Evolutionary conservation across 2,797 vertebrate species (phyloP).

Genomic region (Hypotaenidia philippensis): DNA sequence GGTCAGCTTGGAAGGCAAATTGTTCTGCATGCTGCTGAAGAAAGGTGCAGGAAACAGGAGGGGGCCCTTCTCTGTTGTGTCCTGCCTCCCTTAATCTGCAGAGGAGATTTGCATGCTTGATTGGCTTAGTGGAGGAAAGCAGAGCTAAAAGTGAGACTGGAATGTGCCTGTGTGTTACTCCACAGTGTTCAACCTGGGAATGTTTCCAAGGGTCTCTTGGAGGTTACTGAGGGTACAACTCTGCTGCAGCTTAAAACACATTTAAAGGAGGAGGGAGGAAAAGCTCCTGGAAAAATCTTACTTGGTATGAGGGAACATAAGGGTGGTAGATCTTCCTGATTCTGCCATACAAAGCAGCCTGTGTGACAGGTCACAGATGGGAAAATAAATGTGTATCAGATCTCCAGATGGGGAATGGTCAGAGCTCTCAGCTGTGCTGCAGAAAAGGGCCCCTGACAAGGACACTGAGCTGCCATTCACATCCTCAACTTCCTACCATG

Average conservation of each 20-base stretch:
- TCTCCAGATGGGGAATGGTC: not conserved
- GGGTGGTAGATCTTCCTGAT: not conserved
- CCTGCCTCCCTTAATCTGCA: not conserved
- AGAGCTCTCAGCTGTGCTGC: not conserved
- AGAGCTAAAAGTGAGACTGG: not conserved
- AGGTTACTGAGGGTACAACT: not conserved
- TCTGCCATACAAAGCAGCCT: not conserved
- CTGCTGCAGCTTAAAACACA: not conserved
- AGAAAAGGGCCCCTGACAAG: not conserved
- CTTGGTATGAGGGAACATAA: not conserved
- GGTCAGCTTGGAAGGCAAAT: not conserved
- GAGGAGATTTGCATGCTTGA: not conserved
- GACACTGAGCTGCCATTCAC: not conserved
- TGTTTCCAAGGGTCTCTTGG: not conserved
- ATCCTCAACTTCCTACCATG: not conserved
- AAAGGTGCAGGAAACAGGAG: not conserved
- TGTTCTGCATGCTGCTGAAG: not conserved
- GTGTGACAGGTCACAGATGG: not conserved
- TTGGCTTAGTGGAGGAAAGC: constrained; percentile 9
- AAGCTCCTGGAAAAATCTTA: not conserved
- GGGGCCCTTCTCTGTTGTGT: not conserved
- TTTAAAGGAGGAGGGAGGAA: not conserved
- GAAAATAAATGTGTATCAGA: not conserved
- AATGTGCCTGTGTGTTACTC: not conserved
- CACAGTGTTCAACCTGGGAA: not conserved